phyloP scores from a whole-genome alignment of 2,113 vertebrate genomes.

The Austrofundulus limnaeus region DNA sequence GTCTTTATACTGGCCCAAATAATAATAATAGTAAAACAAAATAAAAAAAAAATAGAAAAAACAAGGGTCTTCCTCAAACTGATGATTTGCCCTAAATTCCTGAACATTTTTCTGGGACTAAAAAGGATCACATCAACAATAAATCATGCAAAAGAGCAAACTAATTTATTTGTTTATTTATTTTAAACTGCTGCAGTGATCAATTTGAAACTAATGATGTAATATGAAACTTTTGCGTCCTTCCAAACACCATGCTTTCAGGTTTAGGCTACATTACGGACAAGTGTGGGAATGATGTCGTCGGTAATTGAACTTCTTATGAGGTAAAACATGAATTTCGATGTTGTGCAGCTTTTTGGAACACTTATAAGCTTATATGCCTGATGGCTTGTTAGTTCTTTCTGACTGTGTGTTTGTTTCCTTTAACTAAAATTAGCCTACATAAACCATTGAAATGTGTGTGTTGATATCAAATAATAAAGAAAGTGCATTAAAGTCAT shows the following conservation, averaged over 20 bases:
- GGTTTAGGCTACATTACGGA: neutral
- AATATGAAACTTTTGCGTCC: no score
- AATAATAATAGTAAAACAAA: no score
- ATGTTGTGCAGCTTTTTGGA: constrained; percentile 25
- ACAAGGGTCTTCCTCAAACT: no score
- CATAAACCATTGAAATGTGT: constrained; percentile 66
- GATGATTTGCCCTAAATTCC: neutral
- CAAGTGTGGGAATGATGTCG: neutral
- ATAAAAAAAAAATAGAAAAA: no score
- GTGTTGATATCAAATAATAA: constrained; percentile 90
- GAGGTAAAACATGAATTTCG: neutral
- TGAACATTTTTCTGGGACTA: neutral
- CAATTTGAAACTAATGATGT: no score
- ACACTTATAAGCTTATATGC: constrained; percentile 15
- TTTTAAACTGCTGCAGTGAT: no score
- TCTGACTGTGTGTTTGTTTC: constrained; percentile 72
- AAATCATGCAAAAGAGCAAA: no score
- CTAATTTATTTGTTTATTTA: no score
- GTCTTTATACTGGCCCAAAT: no score
- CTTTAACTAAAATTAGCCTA: constrained; percentile 69
- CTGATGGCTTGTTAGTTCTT: no score
- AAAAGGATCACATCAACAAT: neutral
- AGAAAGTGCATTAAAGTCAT: constrained; percentile 48
- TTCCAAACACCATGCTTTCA: neutral
- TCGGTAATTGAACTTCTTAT: neutral